Evolutionary conservation across 2,113 vertebrate species (phyloP).

Genomic region (Crotophaga sulcirostris): DNA sequence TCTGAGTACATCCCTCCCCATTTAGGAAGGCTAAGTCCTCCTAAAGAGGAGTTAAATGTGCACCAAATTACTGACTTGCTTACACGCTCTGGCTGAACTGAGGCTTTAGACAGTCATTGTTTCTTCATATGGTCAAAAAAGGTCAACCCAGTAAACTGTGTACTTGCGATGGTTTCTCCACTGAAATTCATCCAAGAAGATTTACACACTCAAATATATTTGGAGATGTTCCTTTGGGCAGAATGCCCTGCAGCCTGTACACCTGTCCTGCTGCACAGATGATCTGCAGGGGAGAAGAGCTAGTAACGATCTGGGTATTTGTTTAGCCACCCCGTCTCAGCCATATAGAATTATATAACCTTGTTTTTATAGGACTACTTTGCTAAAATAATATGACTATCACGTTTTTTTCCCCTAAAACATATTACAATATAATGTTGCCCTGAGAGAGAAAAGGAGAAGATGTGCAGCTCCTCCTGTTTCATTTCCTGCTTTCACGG

Average conservation of each 20-base stretch:
- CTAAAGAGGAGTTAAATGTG: background rate
- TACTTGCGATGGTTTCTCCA: background rate
- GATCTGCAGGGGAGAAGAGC: conserved; percentile 32
- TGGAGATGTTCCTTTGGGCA: conserved; percentile 42
- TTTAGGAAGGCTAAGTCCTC: background rate
- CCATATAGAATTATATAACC: conserved; percentile 60
- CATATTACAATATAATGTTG: conserved; percentile 65
- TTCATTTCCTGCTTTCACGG: conserved; percentile 81
- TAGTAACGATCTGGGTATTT: conserved; percentile 43
- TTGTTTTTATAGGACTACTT: conserved; percentile 69
- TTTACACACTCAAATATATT: conserved; percentile 12
- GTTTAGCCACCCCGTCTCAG: conserved; percentile 51
- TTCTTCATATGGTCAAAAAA: background rate
- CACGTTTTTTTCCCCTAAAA: conserved; percentile 55
- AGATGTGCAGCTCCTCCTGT: conserved; percentile 65
- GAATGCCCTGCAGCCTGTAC: conserved; percentile 2
- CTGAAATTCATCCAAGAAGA: conserved; percentile 15
- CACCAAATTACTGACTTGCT: background rate
- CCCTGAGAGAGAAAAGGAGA: conserved; percentile 64
- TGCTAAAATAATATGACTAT: conserved; percentile 76
- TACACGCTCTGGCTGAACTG: background rate
- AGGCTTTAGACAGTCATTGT: background rate
- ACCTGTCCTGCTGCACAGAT: conserved; percentile 39
- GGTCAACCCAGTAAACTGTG: background rate
- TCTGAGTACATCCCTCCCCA: background rate